Percentiles rank a stretch among this genome's conserved stretches.
phyloP scores from a whole-genome alignment of 1,140 invertebrate genomes.

The Epicauta chinensis region DNA sequence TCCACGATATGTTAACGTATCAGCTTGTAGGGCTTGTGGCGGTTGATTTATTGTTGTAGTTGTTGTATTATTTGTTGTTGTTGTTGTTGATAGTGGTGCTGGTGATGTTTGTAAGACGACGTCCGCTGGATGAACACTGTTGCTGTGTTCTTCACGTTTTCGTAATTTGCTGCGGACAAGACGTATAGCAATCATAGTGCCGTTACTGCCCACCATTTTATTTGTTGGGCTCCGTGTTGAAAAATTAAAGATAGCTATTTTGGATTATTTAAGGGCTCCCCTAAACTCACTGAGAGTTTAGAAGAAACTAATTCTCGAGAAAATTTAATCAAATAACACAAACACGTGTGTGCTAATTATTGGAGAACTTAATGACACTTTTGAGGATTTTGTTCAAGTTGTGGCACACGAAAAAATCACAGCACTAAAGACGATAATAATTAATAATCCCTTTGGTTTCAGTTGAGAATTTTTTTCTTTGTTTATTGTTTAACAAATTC shows the following conservation, averaged over 20 bases:
- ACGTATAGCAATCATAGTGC: constrained; percentile 75
- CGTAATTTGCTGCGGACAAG: constrained; percentile 82
- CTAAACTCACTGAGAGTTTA: constrained; percentile 8
- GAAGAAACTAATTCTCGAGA: background rate
- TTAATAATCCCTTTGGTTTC: constrained; percentile 22
- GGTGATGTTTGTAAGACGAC: constrained; percentile 53
- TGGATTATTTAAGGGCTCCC: constrained; percentile 24
- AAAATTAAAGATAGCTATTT: constrained; percentile 41
- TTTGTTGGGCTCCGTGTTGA: constrained; percentile 35
- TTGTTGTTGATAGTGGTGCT: constrained; percentile 22
- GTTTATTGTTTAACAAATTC: background rate
- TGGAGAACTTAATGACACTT: constrained; percentile 1
- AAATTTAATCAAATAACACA: constrained; percentile 2
- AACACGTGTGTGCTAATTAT: background rate
- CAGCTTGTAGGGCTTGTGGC: constrained; percentile 28
- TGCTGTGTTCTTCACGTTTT: constrained; percentile 69
- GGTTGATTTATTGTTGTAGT: constrained; percentile 18
- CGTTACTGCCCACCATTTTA: constrained; percentile 71
- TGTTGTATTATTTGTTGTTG: constrained; percentile 29
- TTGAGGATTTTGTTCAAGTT: no score
- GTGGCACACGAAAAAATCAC: constrained; percentile 2
- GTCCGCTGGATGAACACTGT: constrained; percentile 57
- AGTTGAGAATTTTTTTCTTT: background rate
- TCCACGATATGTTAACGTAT: constrained; percentile 42
- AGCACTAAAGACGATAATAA: constrained; percentile 8